A percentile compares a stretch with the other conserved stretches of the same genome.
Conservation (phyloP, 2,113 vertebrate genomes). For the Heloderma charlesbogerti region DNA sequence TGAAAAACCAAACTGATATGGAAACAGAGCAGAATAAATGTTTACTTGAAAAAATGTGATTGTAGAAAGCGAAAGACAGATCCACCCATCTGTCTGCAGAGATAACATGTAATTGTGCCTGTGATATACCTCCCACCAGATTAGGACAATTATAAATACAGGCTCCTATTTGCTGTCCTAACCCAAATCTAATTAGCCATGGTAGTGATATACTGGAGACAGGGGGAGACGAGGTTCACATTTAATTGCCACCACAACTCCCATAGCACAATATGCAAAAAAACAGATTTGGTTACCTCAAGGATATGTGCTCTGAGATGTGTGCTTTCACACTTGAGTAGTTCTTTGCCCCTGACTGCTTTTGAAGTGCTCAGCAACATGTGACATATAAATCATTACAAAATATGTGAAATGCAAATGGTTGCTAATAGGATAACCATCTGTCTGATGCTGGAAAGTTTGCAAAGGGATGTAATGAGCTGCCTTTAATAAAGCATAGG, state of each 20-base stretch:
- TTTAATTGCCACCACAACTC: constrained; percentile 47
- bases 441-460: constrained; percentile 77
- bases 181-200: constrained; percentile 37
- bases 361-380: constrained; percentile 76
- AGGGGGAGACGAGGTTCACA: constrained; percentile 39
- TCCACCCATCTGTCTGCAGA: not conserved
- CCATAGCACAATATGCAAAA: constrained; percentile 56
- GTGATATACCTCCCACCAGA: not conserved
- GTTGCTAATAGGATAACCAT: constrained; percentile 81
- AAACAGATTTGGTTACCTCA: constrained; percentile 58
- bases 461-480: constrained; percentile 66
- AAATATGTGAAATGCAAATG: constrained; percentile 81
- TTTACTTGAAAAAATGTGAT: not conserved
- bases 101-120: not conserved
- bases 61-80: not conserved
- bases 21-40: not conserved
- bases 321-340: constrained; percentile 73
- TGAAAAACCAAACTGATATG: not conserved
- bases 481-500: constrained; percentile 70
- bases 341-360: constrained; percentile 75
- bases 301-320: constrained; percentile 63
- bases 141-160: not conserved
- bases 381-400: constrained; percentile 81
- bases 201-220: constrained; percentile 4
- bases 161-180: not conserved